Conservation (phyloP, 2,797 vertebrate genomes). For the Meda fulgida region DNA sequence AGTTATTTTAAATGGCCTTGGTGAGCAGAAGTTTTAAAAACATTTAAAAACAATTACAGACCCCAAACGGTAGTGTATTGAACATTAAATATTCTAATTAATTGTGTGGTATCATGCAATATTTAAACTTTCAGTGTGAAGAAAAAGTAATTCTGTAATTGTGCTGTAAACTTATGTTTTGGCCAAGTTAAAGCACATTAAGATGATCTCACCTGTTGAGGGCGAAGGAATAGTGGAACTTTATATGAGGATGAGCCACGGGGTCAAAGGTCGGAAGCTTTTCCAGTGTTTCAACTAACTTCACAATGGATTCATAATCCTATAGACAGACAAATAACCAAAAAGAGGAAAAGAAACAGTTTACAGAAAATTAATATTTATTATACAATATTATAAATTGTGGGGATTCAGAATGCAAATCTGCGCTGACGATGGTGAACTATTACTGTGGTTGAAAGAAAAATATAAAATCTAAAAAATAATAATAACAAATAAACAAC, state of each 20-base stretch:
- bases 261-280: conserved; percentile 97
- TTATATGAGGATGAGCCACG: conserved; percentile 91
- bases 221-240: conserved; percentile 97
- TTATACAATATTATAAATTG: too few relatives aligned
- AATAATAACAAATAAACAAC: neutral
- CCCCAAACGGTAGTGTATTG: neutral
- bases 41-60: too few relatives aligned
- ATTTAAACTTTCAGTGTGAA: neutral
- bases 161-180: neutral
- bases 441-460: neutral
- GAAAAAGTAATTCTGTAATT: neutral
- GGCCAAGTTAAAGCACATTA: neutral
- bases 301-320: conserved; percentile 98
- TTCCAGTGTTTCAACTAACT: conserved; percentile 94
- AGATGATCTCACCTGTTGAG: conserved; percentile 86
- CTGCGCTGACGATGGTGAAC: neutral
- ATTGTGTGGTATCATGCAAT: neutral
- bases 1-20: neutral
- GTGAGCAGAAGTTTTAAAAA: too few relatives aligned
- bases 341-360: neutral
- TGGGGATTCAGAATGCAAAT: neutral
- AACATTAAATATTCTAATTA: neutral
- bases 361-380: neutral
- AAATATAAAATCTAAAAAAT: neutral
- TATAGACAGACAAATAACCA: conserved; percentile 64